Conservation (phyloP, 2,797 vertebrate genomes). For the Champsocephalus esox region DNA sequence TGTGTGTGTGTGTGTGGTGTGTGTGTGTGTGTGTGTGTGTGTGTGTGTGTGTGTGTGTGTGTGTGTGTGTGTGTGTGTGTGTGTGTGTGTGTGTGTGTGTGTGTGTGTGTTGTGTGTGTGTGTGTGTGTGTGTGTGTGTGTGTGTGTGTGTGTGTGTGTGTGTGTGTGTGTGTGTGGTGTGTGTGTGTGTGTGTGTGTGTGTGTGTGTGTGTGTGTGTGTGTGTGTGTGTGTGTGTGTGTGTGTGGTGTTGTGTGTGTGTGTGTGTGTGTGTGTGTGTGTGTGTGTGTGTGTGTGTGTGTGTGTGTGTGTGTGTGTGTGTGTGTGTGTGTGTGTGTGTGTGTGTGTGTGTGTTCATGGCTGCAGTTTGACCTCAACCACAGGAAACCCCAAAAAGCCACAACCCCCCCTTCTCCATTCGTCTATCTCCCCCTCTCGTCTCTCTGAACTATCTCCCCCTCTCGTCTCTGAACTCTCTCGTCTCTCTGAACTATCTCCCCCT, state of each 20-base stretch:
- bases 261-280: conserved; percentile 1
- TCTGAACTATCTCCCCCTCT: neutral
- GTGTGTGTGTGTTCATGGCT: conserved; percentile 31
- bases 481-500: conserved; percentile 7
- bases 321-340: neutral
- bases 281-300: neutral
- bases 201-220: conserved; percentile 1
- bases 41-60: neutral
- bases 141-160: conserved; percentile 3
- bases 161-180: neutral
- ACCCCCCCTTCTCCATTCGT: conserved; percentile 19
- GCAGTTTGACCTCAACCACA: conserved; percentile 51
- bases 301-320: neutral
- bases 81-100: conserved; percentile 2
- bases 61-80: conserved; percentile 1
- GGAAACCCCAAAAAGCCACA: conserved; percentile 57
- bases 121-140: neutral
- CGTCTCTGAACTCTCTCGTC: neutral
- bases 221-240: neutral
- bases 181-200: neutral
- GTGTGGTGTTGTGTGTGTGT: neutral
- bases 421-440: neutral
- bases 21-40: neutral
- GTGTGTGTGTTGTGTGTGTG: neutral
- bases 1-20: too few relatives aligned